phyloP scores from a whole-genome alignment of 2,888 invertebrate species.

The Drosophila algonquin region DNA sequence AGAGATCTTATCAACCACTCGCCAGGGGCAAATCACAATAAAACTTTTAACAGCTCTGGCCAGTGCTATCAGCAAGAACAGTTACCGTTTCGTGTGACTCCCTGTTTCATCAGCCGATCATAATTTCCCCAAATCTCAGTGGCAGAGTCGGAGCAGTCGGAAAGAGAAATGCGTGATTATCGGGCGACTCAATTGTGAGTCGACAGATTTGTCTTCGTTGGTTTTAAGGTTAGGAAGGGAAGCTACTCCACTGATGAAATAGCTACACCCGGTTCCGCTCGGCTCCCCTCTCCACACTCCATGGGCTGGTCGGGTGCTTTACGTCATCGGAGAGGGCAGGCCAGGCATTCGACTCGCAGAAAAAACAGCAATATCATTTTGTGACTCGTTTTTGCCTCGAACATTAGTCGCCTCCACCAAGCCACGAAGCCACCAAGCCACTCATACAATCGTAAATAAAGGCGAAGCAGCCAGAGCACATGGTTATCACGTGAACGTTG shows the following conservation, averaged over 20 bases:
- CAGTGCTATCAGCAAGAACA: conserved; percentile 45
- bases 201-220: conserved; percentile 54
- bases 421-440: background rate
- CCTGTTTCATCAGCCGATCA: conserved; percentile 30
- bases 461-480: conserved; percentile 59
- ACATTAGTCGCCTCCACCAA: background rate
- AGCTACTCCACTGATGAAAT: conserved; percentile 58
- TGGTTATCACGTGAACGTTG: conserved; percentile 76
- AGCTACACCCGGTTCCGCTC: conserved; percentile 14
- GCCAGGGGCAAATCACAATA: conserved; percentile 4
- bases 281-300: too few relatives aligned
- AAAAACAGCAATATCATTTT: conserved; percentile 42
- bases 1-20: conserved; percentile 27
- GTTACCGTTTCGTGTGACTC: background rate
- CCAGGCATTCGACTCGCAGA: background rate
- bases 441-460: background rate
- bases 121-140: conserved; percentile 32
- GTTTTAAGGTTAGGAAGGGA: conserved; percentile 1
- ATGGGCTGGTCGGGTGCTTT: conserved; percentile 30
- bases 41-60: conserved; percentile 42
- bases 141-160: conserved; percentile 34
- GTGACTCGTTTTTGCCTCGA: conserved; percentile 40
- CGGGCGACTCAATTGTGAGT: conserved; percentile 63
- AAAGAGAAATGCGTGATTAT: conserved; percentile 49
- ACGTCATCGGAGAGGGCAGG: conserved; percentile 51